Conservation (phyloP, 2,113 vertebrate species). For the Semicossyphus pulcher region DNA sequence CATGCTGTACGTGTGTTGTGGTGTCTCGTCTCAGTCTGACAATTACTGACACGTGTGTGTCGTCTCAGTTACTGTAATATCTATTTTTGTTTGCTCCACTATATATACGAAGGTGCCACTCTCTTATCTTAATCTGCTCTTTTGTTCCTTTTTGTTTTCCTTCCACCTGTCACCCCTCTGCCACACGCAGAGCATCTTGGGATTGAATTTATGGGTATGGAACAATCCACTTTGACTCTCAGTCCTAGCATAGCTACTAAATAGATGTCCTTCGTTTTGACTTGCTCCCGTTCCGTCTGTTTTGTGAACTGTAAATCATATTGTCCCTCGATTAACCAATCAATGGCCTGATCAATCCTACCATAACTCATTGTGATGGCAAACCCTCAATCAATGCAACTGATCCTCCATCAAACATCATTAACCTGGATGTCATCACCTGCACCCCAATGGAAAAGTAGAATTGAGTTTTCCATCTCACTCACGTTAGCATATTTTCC, state of each 20-base stretch:
- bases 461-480: conserved; percentile 41
- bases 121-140: conserved; percentile 84
- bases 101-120: conserved; percentile 75
- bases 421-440: conserved; percentile 76
- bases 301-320: conserved; percentile 73
- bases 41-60: conserved; percentile 42
- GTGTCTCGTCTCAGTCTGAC: conserved; percentile 47
- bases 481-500: conserved; percentile 28
- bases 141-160: conserved; percentile 70
- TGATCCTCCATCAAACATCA: conserved; percentile 68
- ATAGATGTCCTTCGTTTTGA: conserved; percentile 73
- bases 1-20: conserved; percentile 64
- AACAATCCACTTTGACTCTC: conserved; percentile 87
- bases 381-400: conserved; percentile 54
- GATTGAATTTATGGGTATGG: conserved; percentile 99
- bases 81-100: conserved; percentile 64
- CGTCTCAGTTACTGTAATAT: conserved; percentile 49
- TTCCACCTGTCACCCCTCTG: conserved; percentile 87
- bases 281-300: conserved; percentile 70
- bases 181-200: conserved; percentile 98
- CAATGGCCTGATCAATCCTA: conserved; percentile 54
- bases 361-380: conserved; percentile 59
- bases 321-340: conserved; percentile 74
- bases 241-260: conserved; percentile 77
- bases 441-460: conserved; percentile 51